phyloP scores from a whole-genome alignment of 2,797 vertebrate species.

The Darevskia nairensis region DNA sequence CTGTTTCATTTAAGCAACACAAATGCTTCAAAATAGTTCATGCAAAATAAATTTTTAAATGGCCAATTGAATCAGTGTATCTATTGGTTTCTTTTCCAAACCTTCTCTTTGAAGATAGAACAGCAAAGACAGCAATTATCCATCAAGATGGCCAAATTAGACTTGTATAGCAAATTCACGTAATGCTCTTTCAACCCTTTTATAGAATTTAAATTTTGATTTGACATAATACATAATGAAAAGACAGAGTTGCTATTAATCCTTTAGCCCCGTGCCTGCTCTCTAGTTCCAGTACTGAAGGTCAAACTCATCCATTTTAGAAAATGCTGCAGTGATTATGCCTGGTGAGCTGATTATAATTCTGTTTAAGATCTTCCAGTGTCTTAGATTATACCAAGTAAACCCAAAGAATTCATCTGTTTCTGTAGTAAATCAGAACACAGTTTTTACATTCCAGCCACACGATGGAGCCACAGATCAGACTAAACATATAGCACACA shows the following conservation, averaged over 20 bases:
- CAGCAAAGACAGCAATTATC: neutral
- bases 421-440: neutral
- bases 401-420: accelerated
- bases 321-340: slow-evolving; percentile 19
- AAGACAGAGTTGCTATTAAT: neutral
- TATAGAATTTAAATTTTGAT: slow-evolving; percentile 15
- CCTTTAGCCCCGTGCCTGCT: slow-evolving; percentile 8
- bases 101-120: neutral
- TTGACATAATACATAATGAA: neutral
- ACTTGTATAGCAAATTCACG: neutral
- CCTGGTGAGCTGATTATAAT: neutral
- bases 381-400: neutral
- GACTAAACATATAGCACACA: slow-evolving; percentile 16
- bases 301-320: slow-evolving; percentile 30
- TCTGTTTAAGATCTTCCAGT: neutral
- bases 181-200: neutral
- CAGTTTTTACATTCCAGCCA: slow-evolving; percentile 49
- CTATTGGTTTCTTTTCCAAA: slow-evolving; percentile 38
- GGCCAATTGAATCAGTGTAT: neutral
- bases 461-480: slow-evolving; percentile 69
- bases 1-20: neutral
- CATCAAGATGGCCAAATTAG: neutral
- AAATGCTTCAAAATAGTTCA: slow-evolving; percentile 9
- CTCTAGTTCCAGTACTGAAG: neutral
- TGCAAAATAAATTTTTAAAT: slow-evolving; percentile 10